A percentile compares a stretch with the other conserved stretches of the same genome.
Evolutionary conservation across 2,888 invertebrate species (phyloP).

Genomic region (Sipunculus nudus): DNA sequence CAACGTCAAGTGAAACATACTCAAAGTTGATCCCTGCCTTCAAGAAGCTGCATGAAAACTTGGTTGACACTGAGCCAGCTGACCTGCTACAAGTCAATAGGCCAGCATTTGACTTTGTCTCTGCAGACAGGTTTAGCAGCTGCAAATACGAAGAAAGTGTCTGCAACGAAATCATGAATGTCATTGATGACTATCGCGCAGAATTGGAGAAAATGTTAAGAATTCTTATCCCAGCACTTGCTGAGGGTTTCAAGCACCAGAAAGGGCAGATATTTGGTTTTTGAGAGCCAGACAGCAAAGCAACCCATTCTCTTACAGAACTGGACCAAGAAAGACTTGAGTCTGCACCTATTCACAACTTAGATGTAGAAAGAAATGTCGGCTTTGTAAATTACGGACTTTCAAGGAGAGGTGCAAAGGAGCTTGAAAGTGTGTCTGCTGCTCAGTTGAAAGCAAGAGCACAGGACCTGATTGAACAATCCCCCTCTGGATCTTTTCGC

Average conservation of each 20-base stretch:
- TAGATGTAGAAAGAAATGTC: constrained; percentile 6
- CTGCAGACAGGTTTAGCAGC: constrained; percentile 1
- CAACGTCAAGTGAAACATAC: constrained; percentile 11
- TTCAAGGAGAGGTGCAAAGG: constrained; percentile 1
- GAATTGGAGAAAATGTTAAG: too few relatives aligned
- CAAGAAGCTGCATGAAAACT: constrained; percentile 2
- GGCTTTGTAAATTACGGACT: constrained; percentile 13
- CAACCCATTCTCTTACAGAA: neutral
- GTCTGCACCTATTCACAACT: constrained; percentile 7
- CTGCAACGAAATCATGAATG: too few relatives aligned
- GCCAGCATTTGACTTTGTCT: constrained; percentile 11
- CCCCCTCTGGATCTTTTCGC: neutral
- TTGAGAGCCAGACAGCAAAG: neutral
- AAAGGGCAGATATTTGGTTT: constrained; percentile 4
- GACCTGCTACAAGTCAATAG: constrained; percentile 7
- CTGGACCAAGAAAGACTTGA: constrained; percentile 4
- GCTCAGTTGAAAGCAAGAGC: constrained; percentile 7
- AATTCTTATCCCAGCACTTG: neutral
- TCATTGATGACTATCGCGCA: too few relatives aligned
- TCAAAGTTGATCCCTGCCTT: constrained; percentile 5
- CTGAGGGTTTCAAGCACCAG: neutral
- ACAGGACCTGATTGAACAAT: constrained; percentile 3
- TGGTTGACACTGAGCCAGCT: constrained; percentile 1
- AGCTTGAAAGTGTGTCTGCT: constrained; percentile 1
- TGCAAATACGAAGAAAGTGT: too few relatives aligned